Evolutionary conservation across 2,888 invertebrate species (phyloP).

Genomic region (Blera fallax): DNA sequence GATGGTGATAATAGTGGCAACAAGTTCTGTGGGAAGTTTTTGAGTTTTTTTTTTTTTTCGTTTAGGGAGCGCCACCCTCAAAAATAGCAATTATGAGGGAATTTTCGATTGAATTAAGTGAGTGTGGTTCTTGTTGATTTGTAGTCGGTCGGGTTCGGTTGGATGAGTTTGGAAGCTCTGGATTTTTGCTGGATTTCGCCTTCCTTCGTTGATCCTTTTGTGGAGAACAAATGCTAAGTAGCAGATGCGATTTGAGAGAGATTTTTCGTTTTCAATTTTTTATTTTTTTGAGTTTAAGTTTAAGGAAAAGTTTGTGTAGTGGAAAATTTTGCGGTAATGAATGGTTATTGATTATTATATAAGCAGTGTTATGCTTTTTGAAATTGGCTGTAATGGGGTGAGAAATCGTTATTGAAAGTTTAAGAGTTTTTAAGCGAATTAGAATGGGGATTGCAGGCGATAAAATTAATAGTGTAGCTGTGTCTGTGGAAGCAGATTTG

Average conservation of each 20-base stretch:
- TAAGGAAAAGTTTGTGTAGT: slow-evolving; percentile 36
- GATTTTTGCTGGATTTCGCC: slow-evolving; percentile 8
- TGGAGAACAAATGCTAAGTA: slow-evolving; percentile 46
- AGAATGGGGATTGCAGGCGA: background rate
- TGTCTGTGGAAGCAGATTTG: background rate
- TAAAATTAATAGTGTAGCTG: background rate
- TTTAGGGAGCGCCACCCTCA: background rate
- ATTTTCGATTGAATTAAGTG: slow-evolving; percentile 71
- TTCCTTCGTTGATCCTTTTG: slow-evolving; percentile 3
- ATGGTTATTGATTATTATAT: slow-evolving; percentile 56
- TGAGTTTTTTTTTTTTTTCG: background rate
- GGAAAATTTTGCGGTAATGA: slow-evolving; percentile 55
- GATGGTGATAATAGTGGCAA: slow-evolving; percentile 70
- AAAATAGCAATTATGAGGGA: slow-evolving; percentile 70
- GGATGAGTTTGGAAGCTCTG: slow-evolving; percentile 29
- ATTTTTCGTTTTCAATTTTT: background rate
- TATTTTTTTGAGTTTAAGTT: background rate
- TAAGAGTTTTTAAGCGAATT: background rate
- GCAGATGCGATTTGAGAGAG: slow-evolving; percentile 55
- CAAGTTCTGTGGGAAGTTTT: slow-evolving; percentile 55
- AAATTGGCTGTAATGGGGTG: background rate
- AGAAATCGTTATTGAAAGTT: background rate
- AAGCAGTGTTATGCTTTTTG: slow-evolving; percentile 11
- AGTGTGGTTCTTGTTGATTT: slow-evolving; percentile 64
- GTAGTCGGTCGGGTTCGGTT: slow-evolving; percentile 32